phyloP scores from a whole-genome alignment of 2,113 vertebrate genomes.

The Calidris pugnax region DNA sequence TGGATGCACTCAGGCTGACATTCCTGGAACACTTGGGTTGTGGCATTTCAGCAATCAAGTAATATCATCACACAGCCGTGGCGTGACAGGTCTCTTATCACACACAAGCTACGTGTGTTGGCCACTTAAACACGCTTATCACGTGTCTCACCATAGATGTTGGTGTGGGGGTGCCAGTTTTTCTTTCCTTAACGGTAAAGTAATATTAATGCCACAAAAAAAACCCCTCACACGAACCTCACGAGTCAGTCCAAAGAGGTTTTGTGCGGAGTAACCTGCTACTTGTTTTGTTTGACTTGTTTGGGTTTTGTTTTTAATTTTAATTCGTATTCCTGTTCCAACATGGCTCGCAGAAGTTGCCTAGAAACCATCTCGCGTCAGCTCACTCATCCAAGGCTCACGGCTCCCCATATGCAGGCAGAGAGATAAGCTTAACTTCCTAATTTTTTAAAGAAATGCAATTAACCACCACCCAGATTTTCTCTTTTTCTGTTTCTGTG shows the following conservation, averaged over 20 bases:
- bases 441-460: constrained; percentile 48
- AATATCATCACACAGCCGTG: neutral
- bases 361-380: constrained; percentile 57
- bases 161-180: neutral
- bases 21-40: neutral
- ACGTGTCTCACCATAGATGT: neutral
- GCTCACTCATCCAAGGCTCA: constrained; percentile 39
- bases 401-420: constrained; percentile 46
- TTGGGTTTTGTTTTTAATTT: constrained; percentile 19
- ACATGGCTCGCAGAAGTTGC: constrained; percentile 53
- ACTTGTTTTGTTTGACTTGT: constrained; percentile 44
- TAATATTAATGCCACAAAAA: constrained; percentile 22
- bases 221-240: neutral
- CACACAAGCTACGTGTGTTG: neutral
- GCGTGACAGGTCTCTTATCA: neutral
- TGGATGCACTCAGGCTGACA: neutral
- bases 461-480: constrained; percentile 41
- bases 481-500: neutral
- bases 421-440: constrained; percentile 64
- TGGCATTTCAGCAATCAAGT: neutral
- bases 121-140: neutral
- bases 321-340: neutral
- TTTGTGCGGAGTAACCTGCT: constrained; percentile 1
- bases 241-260: neutral
- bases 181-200: neutral